Base-by-base conservation (phyloP, 2,888 invertebrate genomes). In the Catocala fraxini region DNA sequence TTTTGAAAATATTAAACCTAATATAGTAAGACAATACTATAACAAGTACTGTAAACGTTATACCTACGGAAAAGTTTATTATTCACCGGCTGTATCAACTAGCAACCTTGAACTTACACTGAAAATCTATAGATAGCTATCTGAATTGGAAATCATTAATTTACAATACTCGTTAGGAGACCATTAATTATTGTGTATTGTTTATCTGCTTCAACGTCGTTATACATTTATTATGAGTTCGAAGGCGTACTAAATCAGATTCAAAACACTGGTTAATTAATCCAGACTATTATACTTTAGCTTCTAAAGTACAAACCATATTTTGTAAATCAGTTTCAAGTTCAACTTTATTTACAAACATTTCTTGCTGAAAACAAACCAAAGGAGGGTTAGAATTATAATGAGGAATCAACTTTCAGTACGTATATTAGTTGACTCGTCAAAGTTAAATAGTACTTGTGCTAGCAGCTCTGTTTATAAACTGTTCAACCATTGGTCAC, bases 161-260 rank as follows among this genome's bases (percentile, higher is more conserved):
- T 67, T 42, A 12, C 41, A 54, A 54, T 35, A 12, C 33, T 68
- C 35, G 49, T 59, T 58, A 48, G 46, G 48, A 35, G 55, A 54
- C 41, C 57, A 63, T 61, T 63, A 48, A 70, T 71, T 54, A 56
- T 56, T 63, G 42, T 51, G 53, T 55, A 59, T 59, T 71, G 68
- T 74, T 74, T 66, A 70, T 56, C 43, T 11, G 43, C 56, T 70
- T 42, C 48, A 58, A 45, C 54, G 42, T 67, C 56, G 42, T 63
- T 63, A 54, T 55, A 51, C 47, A 61, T 13, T 67, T 51, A 65
- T 73, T 72, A 70, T 48, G 6, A 35, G 45, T 41, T 33, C 56
- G 47, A 52, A 56, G 42, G 56, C 63, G 54, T 48, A 57, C 39
- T 46, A 53, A 73, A 70, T 71, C 39, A 59, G 47, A 59, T 12